Percentiles rank a stretch among this genome's conserved stretches.
Conservation (phyloP, 1,140 invertebrate species). For the Branchinecta lindahli region DNA sequence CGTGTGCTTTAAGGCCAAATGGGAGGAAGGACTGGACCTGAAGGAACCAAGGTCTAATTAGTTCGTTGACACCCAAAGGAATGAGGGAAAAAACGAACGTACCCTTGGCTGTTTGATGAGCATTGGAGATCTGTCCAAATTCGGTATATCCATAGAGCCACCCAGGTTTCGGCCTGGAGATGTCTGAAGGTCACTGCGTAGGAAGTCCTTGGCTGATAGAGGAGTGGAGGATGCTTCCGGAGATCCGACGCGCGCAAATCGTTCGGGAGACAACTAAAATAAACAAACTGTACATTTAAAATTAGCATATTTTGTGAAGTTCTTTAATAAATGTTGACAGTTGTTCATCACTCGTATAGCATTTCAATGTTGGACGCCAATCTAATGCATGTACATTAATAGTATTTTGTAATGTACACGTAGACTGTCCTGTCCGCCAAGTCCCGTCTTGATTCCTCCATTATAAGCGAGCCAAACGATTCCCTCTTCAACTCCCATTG, state of each 20-base stretch:
- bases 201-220: not conserved
- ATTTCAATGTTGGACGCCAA: not conserved
- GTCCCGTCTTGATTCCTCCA: too few species aligned
- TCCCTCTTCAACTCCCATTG: too few species aligned
- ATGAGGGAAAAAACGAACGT: not conserved
- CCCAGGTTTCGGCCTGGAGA: not conserved
- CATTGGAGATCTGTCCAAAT: not conserved
- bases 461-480: not conserved
- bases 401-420: not conserved
- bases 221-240: not conserved
- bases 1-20: too few species aligned
- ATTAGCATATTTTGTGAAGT: too few species aligned
- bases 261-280: not conserved
- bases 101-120: not conserved
- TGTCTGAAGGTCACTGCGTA: not conserved
- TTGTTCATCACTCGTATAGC: not conserved
- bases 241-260: not conserved
- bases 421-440: too few species aligned
- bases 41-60: too few species aligned
- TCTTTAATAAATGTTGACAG: too few species aligned
- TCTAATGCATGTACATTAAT: not conserved
- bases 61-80: too few species aligned
- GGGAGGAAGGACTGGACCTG: too few species aligned
- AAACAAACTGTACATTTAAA: too few species aligned
- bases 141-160: conserved; percentile 1